Evolutionary conservation across 2,797 vertebrate genomes (phyloP), one percentile per base, ranked within the genome.

Genomic region (Arrhamphus sclerolepis): DNA sequence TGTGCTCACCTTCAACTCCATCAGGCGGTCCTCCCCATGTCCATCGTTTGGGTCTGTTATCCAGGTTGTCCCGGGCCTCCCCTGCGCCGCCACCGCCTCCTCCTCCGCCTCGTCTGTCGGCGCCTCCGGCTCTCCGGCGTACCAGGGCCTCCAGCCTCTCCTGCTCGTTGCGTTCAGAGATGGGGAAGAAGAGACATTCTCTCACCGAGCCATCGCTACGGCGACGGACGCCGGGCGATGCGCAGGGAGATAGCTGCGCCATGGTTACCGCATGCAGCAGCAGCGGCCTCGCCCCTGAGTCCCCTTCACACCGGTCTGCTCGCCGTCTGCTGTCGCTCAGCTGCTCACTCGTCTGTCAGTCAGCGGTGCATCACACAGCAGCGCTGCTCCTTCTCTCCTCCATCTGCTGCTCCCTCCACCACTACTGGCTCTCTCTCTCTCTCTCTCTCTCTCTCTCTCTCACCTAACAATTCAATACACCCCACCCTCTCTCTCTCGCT

Each of bases 131-230:
- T 95, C 96, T 75, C 62, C 95, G 86, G 29, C 93, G 93, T 80
- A 98, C 95, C 93, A 98, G 93, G 31, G 95, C 95, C 91, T 97
- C 97, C 88, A 98, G 93, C 66, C 95, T 92, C 81, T 97, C 96
- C 97, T 98, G 92, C 78, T 93, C 92, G 47, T 93, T 93, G 62
- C 92, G 91, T 92, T 93, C 93, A 42, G 88, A 90, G 46, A 93
- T 83, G 40, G 92, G 92, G 77, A 92, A 92, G 72, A 94, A 92
- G 10, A 93, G 91, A 87, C 69, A 91, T 64, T 93, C 92, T 89
- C 87, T 93, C 40, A 92, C 93, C 3, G 90, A 93, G 76, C 92
- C 92, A 64, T 93, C 91, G 65, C 92, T 92, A 71, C 91, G 92
- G 58, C 91, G 91, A 66, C 92, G 90, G 39, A 34, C 4, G 49